Evolutionary conservation across 2,888 invertebrate species (phyloP).

Genomic region (Agrilus cyanescens): DNA sequence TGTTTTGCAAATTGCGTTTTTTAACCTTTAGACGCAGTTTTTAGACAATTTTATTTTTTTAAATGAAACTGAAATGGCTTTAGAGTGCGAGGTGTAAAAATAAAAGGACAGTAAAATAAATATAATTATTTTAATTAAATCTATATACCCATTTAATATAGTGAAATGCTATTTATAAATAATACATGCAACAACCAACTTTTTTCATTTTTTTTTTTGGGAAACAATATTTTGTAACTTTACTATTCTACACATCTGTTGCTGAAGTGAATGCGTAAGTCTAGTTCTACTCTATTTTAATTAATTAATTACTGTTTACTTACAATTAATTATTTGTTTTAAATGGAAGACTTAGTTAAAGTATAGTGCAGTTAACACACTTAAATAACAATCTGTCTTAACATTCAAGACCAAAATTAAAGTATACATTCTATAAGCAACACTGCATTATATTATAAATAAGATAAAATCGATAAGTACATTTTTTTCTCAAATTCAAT

Average conservation of each 20-base stretch:
- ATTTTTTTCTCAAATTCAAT: too few relatives aligned
- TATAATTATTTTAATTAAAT: too few relatives aligned
- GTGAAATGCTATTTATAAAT: conserved; percentile 21
- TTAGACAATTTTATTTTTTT: too few relatives aligned
- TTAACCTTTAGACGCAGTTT: too few relatives aligned
- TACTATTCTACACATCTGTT: conserved; percentile 30
- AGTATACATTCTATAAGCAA: conserved; percentile 24
- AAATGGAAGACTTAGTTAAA: conserved; percentile 39
- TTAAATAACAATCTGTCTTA: conserved; percentile 15
- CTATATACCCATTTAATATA: too few relatives aligned
- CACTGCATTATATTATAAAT: conserved; percentile 16
- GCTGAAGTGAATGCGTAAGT: conserved; percentile 26
- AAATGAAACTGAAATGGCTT: too few relatives aligned
- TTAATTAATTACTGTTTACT: conserved; percentile 24
- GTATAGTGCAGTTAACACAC: conserved; percentile 26
- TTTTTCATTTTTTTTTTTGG: conserved; percentile 29
- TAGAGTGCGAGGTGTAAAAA: too few relatives aligned
- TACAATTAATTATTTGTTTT: conserved; percentile 40
- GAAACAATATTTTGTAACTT: conserved; percentile 28
- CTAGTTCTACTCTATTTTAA: conserved; percentile 15
- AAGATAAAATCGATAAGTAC: not conserved
- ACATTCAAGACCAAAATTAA: conserved; percentile 19
- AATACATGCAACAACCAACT: conserved; percentile 34
- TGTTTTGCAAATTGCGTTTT: too few relatives aligned
- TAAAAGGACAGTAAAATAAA: too few relatives aligned